Percentiles rank a stretch among this genome's conserved stretches.
These are phyloP conservation scores for Mercenaria mercenaria DNA, from an alignment of 1,140 invertebrate species.

Conservation along the genomic window DNA sequence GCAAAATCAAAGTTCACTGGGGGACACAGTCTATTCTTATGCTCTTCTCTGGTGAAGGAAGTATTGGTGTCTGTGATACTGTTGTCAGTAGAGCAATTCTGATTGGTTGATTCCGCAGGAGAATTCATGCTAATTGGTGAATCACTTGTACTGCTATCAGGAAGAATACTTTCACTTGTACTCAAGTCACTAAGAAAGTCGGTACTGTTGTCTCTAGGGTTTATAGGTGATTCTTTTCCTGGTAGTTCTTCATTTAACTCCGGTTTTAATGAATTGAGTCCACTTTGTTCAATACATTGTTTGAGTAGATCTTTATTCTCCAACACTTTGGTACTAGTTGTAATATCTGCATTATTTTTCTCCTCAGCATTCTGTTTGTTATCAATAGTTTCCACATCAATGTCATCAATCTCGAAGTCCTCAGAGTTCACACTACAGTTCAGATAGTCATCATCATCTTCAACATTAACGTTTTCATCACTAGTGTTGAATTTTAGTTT, in stretches of 20 bases:
- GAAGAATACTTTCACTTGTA: background rate
- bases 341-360: background rate
- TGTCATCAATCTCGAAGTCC: slow-evolving; percentile 58
- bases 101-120: slow-evolving; percentile 41
- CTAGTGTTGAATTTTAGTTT: slow-evolving; percentile 55
- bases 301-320: slow-evolving; percentile 32
- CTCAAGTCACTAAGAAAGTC: background rate
- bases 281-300: slow-evolving; percentile 52
- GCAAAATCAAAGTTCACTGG: background rate
- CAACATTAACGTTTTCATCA: slow-evolving; percentile 14
- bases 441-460: slow-evolving; percentile 60
- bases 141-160: slow-evolving; percentile 20
- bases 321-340: background rate
- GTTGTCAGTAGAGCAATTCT: slow-evolving; percentile 2
- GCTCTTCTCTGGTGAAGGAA: slow-evolving; percentile 31
- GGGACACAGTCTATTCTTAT: background rate
- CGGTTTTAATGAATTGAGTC: slow-evolving; percentile 6
- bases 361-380: background rate
- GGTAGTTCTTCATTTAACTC: background rate
- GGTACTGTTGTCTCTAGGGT: background rate
- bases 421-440: slow-evolving; percentile 63
- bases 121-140: slow-evolving; percentile 53
- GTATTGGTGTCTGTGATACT: background rate
- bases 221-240: background rate
- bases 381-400: slow-evolving; percentile 63